Conservation (phyloP, 2,888 invertebrate species). For the Argyra leucocephala region DNA sequence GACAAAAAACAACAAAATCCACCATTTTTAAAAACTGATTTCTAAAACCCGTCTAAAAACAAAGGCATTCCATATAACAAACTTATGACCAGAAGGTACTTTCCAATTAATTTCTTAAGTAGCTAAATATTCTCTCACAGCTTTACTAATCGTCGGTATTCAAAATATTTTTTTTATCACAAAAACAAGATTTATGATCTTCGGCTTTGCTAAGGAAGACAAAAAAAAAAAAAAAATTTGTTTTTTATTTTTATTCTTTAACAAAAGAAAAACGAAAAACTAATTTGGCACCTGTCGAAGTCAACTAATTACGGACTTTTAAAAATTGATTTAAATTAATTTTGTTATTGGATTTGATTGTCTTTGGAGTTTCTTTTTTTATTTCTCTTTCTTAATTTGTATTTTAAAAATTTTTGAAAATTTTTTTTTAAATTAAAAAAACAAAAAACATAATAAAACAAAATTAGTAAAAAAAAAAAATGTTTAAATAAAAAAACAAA, state of each 20-base stretch:
- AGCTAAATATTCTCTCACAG: not conserved
- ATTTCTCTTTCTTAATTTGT: not conserved
- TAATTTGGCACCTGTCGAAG: constrained; percentile 3
- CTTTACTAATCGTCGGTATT: constrained; percentile 6
- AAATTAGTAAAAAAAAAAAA: not conserved
- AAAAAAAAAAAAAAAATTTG: not conserved
- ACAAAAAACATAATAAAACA: not conserved
- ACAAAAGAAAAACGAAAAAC: not conserved
- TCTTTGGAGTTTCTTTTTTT: not conserved
- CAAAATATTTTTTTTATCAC: not conserved
- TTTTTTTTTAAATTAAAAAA: no score
- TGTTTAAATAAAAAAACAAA: not conserved
- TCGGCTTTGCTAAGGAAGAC: not conserved
- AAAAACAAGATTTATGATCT: not conserved
- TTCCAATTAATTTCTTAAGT: not conserved
- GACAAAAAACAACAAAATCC: no score
- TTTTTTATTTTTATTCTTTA: no score
- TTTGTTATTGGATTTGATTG: not conserved
- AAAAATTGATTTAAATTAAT: not conserved
- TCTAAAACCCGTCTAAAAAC: not conserved
- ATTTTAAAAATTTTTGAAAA: no score
- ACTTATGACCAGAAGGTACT: not conserved
- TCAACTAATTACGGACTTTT: not conserved
- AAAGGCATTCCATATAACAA: not conserved
- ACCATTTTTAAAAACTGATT: not conserved